Conservation (phyloP, 1,140 invertebrate species). For the Macrotrachela quadricornifera region DNA sequence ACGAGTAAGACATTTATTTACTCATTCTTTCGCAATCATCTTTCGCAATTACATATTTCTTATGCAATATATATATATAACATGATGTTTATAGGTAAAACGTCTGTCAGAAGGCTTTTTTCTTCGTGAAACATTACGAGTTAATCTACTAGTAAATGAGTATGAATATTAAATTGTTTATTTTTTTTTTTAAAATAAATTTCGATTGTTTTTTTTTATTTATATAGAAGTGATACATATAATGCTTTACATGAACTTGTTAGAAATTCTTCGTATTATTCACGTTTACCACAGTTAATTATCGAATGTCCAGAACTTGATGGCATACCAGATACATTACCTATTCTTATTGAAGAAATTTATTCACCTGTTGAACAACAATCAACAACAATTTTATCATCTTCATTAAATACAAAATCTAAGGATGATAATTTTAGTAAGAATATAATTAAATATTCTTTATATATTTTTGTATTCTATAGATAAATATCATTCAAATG, state of each 20-base stretch:
- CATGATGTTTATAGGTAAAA: constrained; percentile 38
- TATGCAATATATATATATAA: neutral
- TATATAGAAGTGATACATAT: neutral
- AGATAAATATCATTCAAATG: no score
- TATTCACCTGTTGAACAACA: constrained; percentile 12
- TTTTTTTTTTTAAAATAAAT: no score
- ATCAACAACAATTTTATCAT: neutral
- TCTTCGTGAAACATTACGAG: constrained; percentile 47
- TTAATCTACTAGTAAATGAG: neutral
- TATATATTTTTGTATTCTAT: no score
- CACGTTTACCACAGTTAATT: constrained; percentile 54
- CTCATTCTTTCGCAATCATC: neutral
- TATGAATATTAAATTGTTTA: no score
- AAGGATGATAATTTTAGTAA: no score
- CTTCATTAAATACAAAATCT: neutral
- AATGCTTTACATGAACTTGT: constrained; percentile 28
- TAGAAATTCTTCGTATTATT: constrained; percentile 59
- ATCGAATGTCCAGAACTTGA: constrained; percentile 72
- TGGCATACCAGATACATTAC: constrained; percentile 60
- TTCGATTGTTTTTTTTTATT: neutral
- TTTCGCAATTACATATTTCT: no score
- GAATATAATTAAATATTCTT: no score
- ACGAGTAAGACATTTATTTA: constrained; percentile 34
- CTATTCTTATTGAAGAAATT: constrained; percentile 73
- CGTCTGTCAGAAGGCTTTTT: constrained; percentile 81